Percentiles rank a stretch among this genome's conserved stretches.
These are phyloP conservation scores for Drosophila pachea DNA, from an alignment of 1,140 invertebrate species.

Conservation along the genomic window DNA sequence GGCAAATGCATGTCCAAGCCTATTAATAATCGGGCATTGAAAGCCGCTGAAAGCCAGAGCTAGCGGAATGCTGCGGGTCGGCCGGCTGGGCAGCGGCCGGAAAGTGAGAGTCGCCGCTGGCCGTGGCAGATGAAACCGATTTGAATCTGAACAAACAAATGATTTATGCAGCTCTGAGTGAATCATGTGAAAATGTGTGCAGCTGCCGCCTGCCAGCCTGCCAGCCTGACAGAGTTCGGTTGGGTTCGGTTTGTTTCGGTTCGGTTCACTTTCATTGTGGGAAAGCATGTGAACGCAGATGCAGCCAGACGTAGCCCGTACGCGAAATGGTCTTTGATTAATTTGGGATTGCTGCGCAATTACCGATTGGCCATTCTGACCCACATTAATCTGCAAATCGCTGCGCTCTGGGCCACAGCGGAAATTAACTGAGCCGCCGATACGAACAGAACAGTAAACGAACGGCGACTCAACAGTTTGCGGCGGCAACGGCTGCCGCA, in stretches of 20 bases:
- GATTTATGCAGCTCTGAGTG: slow-evolving; percentile 57
- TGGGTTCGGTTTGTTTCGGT: slow-evolving; percentile 39
- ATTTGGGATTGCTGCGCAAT: slow-evolving; percentile 48
- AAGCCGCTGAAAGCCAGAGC: slow-evolving; percentile 37
- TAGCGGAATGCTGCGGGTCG: slow-evolving; percentile 66
- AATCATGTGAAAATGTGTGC: slow-evolving; percentile 66
- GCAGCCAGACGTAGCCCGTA: background rate
- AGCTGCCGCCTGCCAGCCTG: slow-evolving; percentile 20
- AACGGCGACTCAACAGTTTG: slow-evolving; percentile 6
- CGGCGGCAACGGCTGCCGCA: slow-evolving; percentile 6
- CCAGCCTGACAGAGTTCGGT: slow-evolving; percentile 23
- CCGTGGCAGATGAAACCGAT: slow-evolving; percentile 54
- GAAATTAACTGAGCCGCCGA: slow-evolving; percentile 61
- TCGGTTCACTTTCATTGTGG: slow-evolving; percentile 63
- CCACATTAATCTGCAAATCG: slow-evolving; percentile 68
- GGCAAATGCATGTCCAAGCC: slow-evolving; percentile 29
- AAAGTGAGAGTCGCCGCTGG: slow-evolving; percentile 56
- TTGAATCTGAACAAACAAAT: slow-evolving; percentile 56
- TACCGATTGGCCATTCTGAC: slow-evolving; percentile 59
- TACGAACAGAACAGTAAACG: slow-evolving; percentile 16
- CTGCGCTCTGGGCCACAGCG: slow-evolving; percentile 55
- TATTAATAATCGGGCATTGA: slow-evolving; percentile 44
- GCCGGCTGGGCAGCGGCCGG: slow-evolving; percentile 24
- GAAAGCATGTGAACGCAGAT: slow-evolving; percentile 51
- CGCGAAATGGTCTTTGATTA: slow-evolving; percentile 19